Evolutionary conservation across 64 coral and sea anemone species (phyloP), one percentile per base, ranked within the genome.

Genomic region (Acropora tenuis): DNA sequence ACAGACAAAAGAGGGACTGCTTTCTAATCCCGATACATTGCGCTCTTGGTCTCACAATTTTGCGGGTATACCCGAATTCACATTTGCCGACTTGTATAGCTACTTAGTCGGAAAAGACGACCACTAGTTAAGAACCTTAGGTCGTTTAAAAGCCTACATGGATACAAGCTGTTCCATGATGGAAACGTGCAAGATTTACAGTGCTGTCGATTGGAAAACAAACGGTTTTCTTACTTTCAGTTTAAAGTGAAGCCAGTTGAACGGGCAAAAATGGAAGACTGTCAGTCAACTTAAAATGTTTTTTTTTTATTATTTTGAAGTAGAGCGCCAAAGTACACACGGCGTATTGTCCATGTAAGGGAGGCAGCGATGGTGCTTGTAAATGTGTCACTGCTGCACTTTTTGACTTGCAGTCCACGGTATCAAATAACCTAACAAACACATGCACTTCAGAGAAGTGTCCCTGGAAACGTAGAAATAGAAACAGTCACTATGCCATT

Each of bases 291-390:
- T 60, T 94, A 94, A 75, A 94, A 89, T 74, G 92, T 84, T n/a
- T 89, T 47, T 94, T 75, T 80, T 93, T 55, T 0, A 55, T 30
- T 63, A 53, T 94, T 73, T 80, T 94, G 73, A 94, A 94, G 78
- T 73, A 41, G 40, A 88, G 79, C 50, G 92, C 77, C 13, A 79
- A 94, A 75, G 84, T 94, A n/a, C 78, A 94, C 48, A 48, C 92
- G 6, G 92, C 69, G 45, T 89, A 83, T 81, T 94, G 86, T 75
- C 92, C 83, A 40, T 94, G 86, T 58, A 94, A 94, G 84, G 91
- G 91, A 88, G 76, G 91, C 75, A 91, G 79, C 47, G 82, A 92
- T 43, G 82, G 90, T 50, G 75, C 60, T 92, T 86, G 90, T 66
- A 92, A 84, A 92, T 82, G 86, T 63, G 81, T 86, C 43, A 84